phyloP scores from a whole-genome alignment of 1,140 invertebrate genomes.

The Drosophila pallidifrons region DNA sequence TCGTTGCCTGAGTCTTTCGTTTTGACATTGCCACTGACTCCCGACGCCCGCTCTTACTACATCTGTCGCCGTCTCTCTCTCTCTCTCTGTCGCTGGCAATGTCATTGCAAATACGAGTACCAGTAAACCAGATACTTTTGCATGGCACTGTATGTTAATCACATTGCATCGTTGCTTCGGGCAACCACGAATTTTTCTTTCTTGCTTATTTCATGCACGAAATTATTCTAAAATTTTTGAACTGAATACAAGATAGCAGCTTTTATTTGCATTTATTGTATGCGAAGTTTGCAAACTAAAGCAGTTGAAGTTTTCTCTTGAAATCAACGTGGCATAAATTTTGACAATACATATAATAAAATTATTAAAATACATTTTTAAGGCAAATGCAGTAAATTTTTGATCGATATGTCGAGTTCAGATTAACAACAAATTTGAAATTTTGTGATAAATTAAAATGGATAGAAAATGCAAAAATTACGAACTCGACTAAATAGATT shows the following conservation, averaged over 20 bases:
- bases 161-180: background rate
- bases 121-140: conserved; percentile 19
- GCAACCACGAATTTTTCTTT: conserved; percentile 1
- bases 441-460: too few species aligned
- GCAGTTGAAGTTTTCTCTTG: background rate
- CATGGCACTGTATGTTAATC: conserved; percentile 30
- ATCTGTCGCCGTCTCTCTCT: background rate
- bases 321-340: background rate
- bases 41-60: background rate
- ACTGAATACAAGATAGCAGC: background rate
- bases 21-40: conserved; percentile 47
- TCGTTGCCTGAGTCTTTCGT: conserved; percentile 67
- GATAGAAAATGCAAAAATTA: too few species aligned
- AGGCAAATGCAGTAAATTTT: too few species aligned
- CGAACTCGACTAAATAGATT: too few species aligned
- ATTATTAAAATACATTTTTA: background rate
- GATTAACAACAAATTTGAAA: too few species aligned
- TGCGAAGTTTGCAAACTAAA: too few species aligned
- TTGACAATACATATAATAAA: background rate
- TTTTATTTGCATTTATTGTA: background rate
- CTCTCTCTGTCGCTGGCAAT: conserved; percentile 40
- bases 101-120: conserved; percentile 42
- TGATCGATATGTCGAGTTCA: too few species aligned
- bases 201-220: background rate
- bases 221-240: conserved; percentile 1